Percentiles rank a stretch among this genome's conserved stretches.
phyloP scores from a whole-genome alignment of 1,140 invertebrate species.

The Rhyzopertha dominica region DNA sequence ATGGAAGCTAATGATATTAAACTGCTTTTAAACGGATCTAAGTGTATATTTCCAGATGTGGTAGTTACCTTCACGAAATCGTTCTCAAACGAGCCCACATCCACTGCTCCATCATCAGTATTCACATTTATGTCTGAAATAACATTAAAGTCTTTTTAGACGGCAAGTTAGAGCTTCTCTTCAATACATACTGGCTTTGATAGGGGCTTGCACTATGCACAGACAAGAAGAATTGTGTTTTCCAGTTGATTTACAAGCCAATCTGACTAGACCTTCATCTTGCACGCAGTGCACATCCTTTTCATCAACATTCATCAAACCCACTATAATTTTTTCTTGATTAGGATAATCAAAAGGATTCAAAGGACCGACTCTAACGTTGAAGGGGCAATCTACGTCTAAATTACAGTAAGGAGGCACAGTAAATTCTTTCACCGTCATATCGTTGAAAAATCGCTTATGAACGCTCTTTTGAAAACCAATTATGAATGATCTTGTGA shows the following conservation, averaged over 20 bases:
- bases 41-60: constrained; percentile 23
- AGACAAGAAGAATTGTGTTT: neutral
- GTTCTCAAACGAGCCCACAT: constrained; percentile 25
- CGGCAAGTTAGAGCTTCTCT: neutral
- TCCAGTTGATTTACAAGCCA: neutral
- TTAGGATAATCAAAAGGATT: constrained; percentile 26
- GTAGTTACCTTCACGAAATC: constrained; percentile 20
- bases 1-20: constrained; percentile 18
- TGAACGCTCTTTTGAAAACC: too few relatives aligned
- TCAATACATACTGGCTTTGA: constrained; percentile 33
- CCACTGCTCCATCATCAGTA: constrained; percentile 19
- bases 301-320: neutral
- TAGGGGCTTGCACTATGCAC: constrained; percentile 24
- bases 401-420: constrained; percentile 26
- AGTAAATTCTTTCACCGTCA: constrained; percentile 18
- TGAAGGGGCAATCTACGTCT: constrained; percentile 22
- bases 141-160: constrained; percentile 3
- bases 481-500: too few relatives aligned
- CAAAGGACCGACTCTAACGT: constrained; percentile 22
- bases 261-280: constrained; percentile 13
- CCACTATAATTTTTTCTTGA: constrained; percentile 15
- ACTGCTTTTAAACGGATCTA: constrained; percentile 31
- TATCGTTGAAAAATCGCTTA: too few relatives aligned
- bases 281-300: constrained; percentile 2
- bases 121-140: constrained; percentile 30